Evolutionary conservation across 2,113 vertebrate genomes (phyloP).

Genomic region (Oncorhynchus mykiss): DNA sequence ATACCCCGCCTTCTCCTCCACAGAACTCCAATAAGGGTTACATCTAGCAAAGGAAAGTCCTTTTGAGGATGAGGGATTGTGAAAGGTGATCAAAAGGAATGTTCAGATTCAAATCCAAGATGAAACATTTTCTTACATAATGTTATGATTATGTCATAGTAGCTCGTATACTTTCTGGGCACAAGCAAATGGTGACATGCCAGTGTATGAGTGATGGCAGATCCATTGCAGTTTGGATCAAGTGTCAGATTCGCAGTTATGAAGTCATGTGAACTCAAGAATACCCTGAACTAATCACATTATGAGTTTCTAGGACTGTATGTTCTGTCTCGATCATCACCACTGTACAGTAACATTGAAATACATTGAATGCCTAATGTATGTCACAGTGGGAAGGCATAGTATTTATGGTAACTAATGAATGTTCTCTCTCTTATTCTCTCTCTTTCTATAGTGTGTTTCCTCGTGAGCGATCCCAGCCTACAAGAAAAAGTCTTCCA

Average conservation of each 20-base stretch:
- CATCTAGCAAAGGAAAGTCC: not conserved
- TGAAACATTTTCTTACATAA: slow-evolving; percentile 3
- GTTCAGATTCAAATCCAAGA: not conserved
- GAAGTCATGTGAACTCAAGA: not conserved
- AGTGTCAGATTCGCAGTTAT: not conserved
- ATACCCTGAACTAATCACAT: not conserved
- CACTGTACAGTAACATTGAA: slow-evolving; percentile 10
- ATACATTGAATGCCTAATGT: slow-evolving; percentile 17
- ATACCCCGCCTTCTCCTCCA: not conserved
- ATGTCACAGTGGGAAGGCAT: slow-evolving; percentile 11
- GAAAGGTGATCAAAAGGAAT: not conserved
- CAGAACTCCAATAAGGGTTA: not conserved
- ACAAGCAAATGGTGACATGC: not conserved
- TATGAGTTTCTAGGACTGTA: not conserved
- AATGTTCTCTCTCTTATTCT: slow-evolving; percentile 22
- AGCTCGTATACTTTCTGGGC: not conserved
- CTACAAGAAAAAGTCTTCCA: slow-evolving; percentile 40
- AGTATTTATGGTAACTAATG: slow-evolving; percentile 20
- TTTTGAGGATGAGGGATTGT: not conserved
- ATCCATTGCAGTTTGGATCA: not conserved
- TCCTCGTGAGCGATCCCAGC: slow-evolving; percentile 44
- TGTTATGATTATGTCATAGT: slow-evolving; percentile 17
- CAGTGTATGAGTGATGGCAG: not conserved
- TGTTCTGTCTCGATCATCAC: no score
- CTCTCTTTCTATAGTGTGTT: slow-evolving; percentile 47